Evolutionary conservation across 2,797 vertebrate species (phyloP), one percentile per base, ranked within the genome.

Genomic region (Martes flavigula): DNA sequence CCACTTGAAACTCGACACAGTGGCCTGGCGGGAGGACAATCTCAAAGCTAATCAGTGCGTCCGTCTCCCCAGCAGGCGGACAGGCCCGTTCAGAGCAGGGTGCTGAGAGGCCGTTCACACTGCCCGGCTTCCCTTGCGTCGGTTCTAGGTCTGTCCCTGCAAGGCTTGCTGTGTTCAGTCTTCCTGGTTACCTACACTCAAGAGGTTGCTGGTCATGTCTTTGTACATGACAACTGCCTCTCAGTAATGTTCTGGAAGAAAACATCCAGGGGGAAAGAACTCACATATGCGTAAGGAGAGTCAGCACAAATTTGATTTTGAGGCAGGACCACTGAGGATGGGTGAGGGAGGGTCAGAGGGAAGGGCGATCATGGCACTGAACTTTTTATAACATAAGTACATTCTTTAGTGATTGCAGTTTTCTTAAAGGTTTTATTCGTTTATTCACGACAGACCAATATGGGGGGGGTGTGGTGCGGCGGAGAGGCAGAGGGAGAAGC

Each of bases 331-430:
- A n/a, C 21, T 21, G 40, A 77, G 10, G 23, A 32, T 51, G 35
- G 35, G 13, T 4, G 23, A 2, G 9, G 7, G 15, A 51, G 51
- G 18, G 5, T 14, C 11, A 64, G 43, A 40, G 83, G 7, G 8
- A 70, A 51, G 64, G 13, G 40, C 64, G 4, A 20, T 46, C n/a
- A 3, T 46, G 20, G 46, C 58, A 72, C 32, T 78, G 51, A 77
- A 79, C n/a, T 18, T 38, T 90, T 94, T 94, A 46, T 68, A 23
- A 87, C 23, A 1, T 66, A 84, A 94, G 38, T 23, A 84, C 56
- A 51, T 88, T 88, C 40, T 92, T 97, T 25, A 94, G 30, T 88
- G 64, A 87, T 46, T 90, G n/a, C 30, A n/a, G 15, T 40, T 43
- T 73, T 73, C 43, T 17, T 1, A n/a, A n/a, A n/a, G 62, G 17